phyloP scores from a whole-genome alignment of 30 jellyfish, hydroid and myxozoan species.

The Hydra vulgaris region DNA sequence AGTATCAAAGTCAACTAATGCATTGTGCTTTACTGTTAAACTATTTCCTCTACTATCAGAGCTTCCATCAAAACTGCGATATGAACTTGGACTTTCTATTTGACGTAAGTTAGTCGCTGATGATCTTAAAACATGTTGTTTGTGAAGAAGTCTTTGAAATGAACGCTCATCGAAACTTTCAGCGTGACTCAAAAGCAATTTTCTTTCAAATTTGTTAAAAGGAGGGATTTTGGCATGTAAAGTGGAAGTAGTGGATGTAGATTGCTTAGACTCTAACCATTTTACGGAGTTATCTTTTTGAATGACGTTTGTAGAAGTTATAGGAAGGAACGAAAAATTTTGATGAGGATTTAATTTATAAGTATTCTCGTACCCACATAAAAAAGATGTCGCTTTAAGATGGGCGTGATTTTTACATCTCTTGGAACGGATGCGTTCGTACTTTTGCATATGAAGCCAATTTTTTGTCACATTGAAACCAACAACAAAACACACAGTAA shows the following conservation, averaged over 20 bases:
- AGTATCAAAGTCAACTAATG: slow-evolving; percentile 22
- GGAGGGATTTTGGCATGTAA: slow-evolving; percentile 13
- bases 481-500: neutral
- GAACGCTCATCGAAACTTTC: slow-evolving; percentile 38
- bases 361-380: neutral
- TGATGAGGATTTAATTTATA: neutral
- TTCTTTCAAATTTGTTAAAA: slow-evolving; percentile 23
- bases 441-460: slow-evolving; percentile 10
- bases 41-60: slow-evolving; percentile 69
- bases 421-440: slow-evolving; percentile 10
- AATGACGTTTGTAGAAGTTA: slow-evolving; percentile 8
- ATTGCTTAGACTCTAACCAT: neutral
- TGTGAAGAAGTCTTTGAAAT: neutral
- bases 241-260: neutral
- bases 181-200: slow-evolving; percentile 29
- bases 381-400: slow-evolving; percentile 23
- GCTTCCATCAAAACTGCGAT: slow-evolving; percentile 2
- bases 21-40: slow-evolving; percentile 26
- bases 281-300: slow-evolving; percentile 5
- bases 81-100: slow-evolving; percentile 32
- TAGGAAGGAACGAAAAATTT: slow-evolving; percentile 5
- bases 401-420: slow-evolving; percentile 5
- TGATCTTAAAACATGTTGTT: neutral
- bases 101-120: neutral
- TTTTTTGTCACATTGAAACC: neutral